Conservation (phyloP, 2,888 invertebrate species). For the Napeogenes sylphis region DNA sequence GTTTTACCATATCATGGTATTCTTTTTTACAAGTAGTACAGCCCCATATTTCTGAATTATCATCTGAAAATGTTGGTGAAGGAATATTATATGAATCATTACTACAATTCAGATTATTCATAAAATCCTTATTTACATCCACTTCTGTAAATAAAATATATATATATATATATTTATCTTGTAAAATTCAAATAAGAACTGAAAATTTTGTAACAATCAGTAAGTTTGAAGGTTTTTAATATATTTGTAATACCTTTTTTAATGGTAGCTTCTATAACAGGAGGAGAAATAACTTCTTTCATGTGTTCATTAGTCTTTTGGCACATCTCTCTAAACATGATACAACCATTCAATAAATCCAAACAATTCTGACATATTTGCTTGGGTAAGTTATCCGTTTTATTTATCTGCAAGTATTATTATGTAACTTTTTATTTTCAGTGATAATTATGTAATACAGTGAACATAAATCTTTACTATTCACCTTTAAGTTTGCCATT, state of each 20-base stretch:
- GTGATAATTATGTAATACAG: not conserved
- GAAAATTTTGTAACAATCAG: not conserved
- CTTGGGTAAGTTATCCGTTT: slow-evolving; percentile 52
- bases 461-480: not conserved
- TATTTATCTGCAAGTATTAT: slow-evolving; percentile 44
- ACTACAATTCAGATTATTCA: slow-evolving; percentile 40
- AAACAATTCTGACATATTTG: slow-evolving; percentile 62
- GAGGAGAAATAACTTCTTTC: not conserved
- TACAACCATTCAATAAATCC: slow-evolving; percentile 63
- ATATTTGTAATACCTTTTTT: slow-evolving; percentile 52
- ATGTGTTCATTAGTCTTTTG: slow-evolving; percentile 52
- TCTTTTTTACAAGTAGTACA: slow-evolving; percentile 52
- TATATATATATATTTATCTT: not conserved
- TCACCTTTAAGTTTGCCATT: too few relatives aligned
- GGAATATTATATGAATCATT: slow-evolving; percentile 54
- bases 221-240: slow-evolving; percentile 9
- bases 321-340: slow-evolving; percentile 64
- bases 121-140: slow-evolving; percentile 17
- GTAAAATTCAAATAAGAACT: not conserved
- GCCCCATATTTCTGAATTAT: slow-evolving; percentile 48
- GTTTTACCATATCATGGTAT: slow-evolving; percentile 51
- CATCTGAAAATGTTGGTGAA: slow-evolving; percentile 53
- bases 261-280: slow-evolving; percentile 42
- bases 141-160: slow-evolving; percentile 1
- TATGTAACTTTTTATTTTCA: not conserved